phyloP scores from a whole-genome alignment of 2,888 invertebrate genomes.

The Sepioteuthis lessoniana region DNA sequence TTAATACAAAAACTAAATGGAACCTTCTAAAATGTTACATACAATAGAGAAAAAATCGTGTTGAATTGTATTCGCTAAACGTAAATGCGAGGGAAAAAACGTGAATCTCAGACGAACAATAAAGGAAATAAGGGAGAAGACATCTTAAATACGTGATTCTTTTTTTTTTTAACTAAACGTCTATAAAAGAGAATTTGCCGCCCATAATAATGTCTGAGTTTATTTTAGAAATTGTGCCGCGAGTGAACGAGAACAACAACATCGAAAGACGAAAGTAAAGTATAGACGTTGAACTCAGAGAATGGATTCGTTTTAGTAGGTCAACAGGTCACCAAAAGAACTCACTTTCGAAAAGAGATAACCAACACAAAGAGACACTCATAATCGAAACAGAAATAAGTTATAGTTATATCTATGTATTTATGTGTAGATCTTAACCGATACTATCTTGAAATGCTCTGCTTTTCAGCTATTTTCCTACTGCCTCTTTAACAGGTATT shows the following conservation, averaged over 20 bases:
- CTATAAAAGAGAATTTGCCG: neutral
- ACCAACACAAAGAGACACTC: neutral
- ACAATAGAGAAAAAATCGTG: neutral
- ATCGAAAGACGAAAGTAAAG: neutral
- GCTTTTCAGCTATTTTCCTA: no score
- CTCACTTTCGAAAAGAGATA: neutral
- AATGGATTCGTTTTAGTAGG: neutral
- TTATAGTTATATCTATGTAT: no score
- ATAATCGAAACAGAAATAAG: no score
- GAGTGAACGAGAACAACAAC: neutral
- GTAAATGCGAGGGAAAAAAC: neutral
- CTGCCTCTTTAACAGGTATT: no score
- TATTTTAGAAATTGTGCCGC: neutral
- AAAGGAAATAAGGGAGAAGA: neutral
- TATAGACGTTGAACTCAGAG: neutral
- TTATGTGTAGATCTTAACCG: no score
- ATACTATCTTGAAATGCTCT: no score
- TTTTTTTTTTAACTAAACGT: neutral
- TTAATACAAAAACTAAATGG: neutral
- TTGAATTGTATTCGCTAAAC: neutral
- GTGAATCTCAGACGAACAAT: neutral
- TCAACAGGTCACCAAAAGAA: neutral
- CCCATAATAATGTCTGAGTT: neutral
- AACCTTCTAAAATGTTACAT: neutral
- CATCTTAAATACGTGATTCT: neutral